Evolutionary conservation across 2,888 invertebrate species (phyloP).

Genomic region (Chironomus tentans): DNA sequence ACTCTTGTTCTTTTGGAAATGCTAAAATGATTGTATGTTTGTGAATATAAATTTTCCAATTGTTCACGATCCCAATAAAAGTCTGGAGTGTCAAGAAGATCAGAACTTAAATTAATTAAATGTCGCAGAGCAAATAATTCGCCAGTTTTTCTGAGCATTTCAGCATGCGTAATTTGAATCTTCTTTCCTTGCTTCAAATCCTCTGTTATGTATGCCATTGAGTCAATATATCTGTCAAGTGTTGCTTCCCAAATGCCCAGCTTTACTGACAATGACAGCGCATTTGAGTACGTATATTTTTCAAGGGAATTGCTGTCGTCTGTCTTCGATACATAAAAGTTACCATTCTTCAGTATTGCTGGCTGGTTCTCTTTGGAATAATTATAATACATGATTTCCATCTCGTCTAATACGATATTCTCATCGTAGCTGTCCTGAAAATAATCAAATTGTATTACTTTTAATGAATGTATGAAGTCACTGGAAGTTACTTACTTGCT

Average conservation of each 20-base stretch:
- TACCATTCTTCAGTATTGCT: constrained; percentile 38
- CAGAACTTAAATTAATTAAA: constrained; percentile 85
- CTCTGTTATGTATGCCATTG: constrained; percentile 70
- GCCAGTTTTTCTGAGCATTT: constrained; percentile 69
- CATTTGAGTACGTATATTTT: constrained; percentile 91
- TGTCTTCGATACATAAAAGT: constrained; percentile 39
- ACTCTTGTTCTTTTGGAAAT: constrained; percentile 78
- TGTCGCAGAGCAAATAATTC: constrained; percentile 84
- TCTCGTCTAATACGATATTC: constrained; percentile 61
- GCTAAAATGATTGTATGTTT: constrained; percentile 74
- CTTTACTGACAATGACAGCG: constrained; percentile 86
- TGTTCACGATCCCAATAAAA: constrained; percentile 97
- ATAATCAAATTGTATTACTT: neutral
- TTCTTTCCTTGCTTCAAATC: constrained; percentile 66
- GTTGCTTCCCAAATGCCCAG: constrained; percentile 90
- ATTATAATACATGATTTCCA: constrained; percentile 74
- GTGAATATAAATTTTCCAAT: constrained; percentile 73
- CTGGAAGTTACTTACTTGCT: constrained; percentile 59
- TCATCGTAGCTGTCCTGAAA: constrained; percentile 33
- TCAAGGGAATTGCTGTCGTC: constrained; percentile 60
- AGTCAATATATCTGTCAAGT: constrained; percentile 71
- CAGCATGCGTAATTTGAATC: constrained; percentile 49
- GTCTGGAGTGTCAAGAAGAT: constrained; percentile 89
- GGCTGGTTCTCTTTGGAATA: constrained; percentile 49
- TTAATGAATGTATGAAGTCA: neutral